Conservation (phyloP, 2,888 invertebrate species). For the Pyrocoelia pectoralis region DNA sequence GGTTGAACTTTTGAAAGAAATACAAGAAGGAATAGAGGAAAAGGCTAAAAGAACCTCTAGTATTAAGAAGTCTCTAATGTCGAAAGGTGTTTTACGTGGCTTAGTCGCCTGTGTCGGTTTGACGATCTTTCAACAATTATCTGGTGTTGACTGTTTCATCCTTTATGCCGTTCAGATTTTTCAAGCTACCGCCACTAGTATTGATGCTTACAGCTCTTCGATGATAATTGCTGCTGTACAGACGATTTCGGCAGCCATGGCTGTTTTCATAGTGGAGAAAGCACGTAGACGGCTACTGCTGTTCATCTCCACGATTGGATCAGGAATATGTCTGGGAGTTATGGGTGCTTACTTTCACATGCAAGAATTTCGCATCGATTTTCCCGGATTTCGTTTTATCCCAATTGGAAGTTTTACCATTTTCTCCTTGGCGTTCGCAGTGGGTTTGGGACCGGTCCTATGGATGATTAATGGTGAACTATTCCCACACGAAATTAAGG, state of each 20-base stretch:
- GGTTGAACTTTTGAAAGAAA: conserved; percentile 67
- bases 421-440: conserved; percentile 23
- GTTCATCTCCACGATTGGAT: conserved; percentile 11
- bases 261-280: conserved; percentile 74
- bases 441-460: conserved; percentile 27
- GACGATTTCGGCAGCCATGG: conserved; percentile 71
- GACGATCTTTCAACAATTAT: conserved; percentile 84
- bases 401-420: conserved; percentile 21
- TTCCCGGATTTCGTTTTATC: conserved; percentile 16
- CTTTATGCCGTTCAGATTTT: conserved; percentile 79
- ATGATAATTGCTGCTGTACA: conserved; percentile 81
- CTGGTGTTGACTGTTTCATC: conserved; percentile 80
- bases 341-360: neutral
- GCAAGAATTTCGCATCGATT: neutral
- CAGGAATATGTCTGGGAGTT: neutral
- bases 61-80: conserved; percentile 66
- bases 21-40: conserved; percentile 68
- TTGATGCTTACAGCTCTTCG: conserved; percentile 69
- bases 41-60: conserved; percentile 63
- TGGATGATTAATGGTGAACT: conserved; percentile 30
- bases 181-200: conserved; percentile 70
- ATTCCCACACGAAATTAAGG: conserved; percentile 24
- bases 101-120: conserved; percentile 74
- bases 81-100: conserved; percentile 71
- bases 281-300: conserved; percentile 73